Base-by-base conservation (phyloP, 2,113 vertebrate species). In the Tragelaphus buxtoni region DNA sequence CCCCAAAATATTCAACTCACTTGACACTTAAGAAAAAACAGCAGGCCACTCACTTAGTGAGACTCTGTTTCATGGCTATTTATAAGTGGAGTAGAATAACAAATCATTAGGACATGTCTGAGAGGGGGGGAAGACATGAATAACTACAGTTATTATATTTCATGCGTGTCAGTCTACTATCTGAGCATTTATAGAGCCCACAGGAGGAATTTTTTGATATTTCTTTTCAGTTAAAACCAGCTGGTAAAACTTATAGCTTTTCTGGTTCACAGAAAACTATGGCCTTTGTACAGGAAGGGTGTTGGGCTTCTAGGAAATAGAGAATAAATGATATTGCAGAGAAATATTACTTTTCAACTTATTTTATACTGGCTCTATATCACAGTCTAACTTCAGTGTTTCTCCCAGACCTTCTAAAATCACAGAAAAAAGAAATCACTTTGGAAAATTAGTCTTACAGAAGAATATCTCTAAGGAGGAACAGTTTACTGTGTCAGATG, bases 151-250 rank as follows among this genome's bases (percentile, higher is more conserved):
- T 96, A 92, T 14, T 91, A 32, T 94, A 96, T 49, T 94, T 90
- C 88, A 93, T 53, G 82, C 60, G 80, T 94, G 94, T 97, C 95
- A 97, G 97, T 98, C 92, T 63, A 94, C 61, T 97, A 87, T 95
- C 49, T 24, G 56, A 90, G 4, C 55, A 93, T 95, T 98, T 96
- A 97, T 28, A 94, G 56, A 76, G 30, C 77, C 91, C 63, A 92
- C 18, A 95, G 74, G 90, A 97, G n/a, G 17, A 96, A 97, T 97
- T 89, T 74, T 93, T 2, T 88, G 12, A 90, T 83, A 72, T 63
- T 97, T 96, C 76, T 86, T 91, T 88, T 84, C 72, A 56, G 28
- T 97, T 84, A 89, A 98, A 97, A 89, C 72, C 53, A 97, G 88
- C 53, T 94, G 93, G 88, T 94, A 97, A 97, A 92, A 94, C 93